Evolutionary conservation across 1,140 invertebrate species (phyloP).

Genomic region (Drosophila pachea): DNA sequence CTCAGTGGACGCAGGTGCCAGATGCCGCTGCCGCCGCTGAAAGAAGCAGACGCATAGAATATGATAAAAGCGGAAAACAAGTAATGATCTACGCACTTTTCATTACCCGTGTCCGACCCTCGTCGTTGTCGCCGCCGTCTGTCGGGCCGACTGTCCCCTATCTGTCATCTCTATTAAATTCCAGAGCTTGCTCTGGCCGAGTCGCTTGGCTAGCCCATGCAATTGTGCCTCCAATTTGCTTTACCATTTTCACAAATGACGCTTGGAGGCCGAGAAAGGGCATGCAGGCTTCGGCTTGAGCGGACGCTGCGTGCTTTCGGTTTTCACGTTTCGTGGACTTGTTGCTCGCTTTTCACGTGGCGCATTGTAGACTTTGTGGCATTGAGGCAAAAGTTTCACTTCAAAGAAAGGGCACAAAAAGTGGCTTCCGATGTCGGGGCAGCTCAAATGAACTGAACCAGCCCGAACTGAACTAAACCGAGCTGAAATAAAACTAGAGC

Average conservation of each 20-base stretch:
- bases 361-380: constrained; percentile 60
- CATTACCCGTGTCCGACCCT: constrained; percentile 45
- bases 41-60: constrained; percentile 44
- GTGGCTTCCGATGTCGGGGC: constrained; percentile 29
- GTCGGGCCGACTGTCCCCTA: constrained; percentile 7
- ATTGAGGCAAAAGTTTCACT: constrained; percentile 69
- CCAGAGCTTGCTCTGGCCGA: not conserved
- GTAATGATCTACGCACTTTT: constrained; percentile 73
- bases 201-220: not conserved
- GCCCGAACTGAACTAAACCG: not conserved
- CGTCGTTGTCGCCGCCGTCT: constrained; percentile 6
- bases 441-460: constrained; percentile 13
- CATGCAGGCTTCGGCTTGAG: constrained; percentile 1
- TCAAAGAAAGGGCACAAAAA: constrained; percentile 63
- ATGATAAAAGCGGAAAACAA: constrained; percentile 45
- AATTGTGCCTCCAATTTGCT: constrained; percentile 3
- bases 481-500: constrained; percentile 23
- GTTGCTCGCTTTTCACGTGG: constrained; percentile 43
- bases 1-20: constrained; percentile 15
- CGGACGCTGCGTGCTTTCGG: not conserved
- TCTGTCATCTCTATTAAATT: constrained; percentile 38
- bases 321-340: constrained; percentile 10
- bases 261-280: too few relatives aligned
- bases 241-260: too few relatives aligned
- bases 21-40: not conserved